Percentiles rank a stretch among this genome's conserved stretches.
phyloP scores from a whole-genome alignment of 2,797 vertebrate species.

The Gymnodraco acuticeps region DNA sequence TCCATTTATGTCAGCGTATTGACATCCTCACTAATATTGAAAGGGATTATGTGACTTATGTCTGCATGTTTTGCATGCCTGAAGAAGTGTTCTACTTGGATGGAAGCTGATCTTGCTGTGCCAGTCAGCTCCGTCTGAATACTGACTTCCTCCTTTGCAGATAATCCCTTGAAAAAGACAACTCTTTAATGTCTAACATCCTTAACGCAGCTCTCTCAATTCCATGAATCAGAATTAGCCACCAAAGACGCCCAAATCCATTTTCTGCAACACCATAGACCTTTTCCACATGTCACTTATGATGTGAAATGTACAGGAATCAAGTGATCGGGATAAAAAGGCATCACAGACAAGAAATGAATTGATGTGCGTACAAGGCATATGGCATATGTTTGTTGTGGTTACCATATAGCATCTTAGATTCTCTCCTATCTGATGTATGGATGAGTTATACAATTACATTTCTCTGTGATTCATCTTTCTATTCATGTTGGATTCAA shows the following conservation, averaged over 20 bases:
- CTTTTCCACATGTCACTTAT: constrained; percentile 39
- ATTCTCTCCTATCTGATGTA: constrained; percentile 9
- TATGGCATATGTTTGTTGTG: constrained; percentile 14
- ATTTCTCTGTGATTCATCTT: constrained; percentile 35
- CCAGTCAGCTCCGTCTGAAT: constrained; percentile 78
- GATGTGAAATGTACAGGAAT: constrained; percentile 50
- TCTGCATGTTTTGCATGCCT: constrained; percentile 79
- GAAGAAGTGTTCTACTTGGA: constrained; percentile 84
- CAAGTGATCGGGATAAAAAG: constrained; percentile 42
- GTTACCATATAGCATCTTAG: constrained; percentile 35
- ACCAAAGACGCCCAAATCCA: constrained; percentile 53
- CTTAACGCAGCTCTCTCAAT: constrained; percentile 70
- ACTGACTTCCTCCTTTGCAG: constrained; percentile 75
- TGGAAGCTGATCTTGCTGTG: constrained; percentile 70
- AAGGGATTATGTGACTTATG: constrained; percentile 83
- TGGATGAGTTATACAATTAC: constrained; percentile 18
- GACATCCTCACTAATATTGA: constrained; percentile 77
- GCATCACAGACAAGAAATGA: constrained; percentile 36
- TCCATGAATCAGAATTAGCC: constrained; percentile 72
- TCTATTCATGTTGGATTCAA: constrained; percentile 29
- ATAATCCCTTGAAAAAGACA: constrained; percentile 80
- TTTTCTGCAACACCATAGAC: constrained; percentile 54
- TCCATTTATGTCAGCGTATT: constrained; percentile 71
- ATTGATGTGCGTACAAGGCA: constrained; percentile 4
- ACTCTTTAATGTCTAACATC: constrained; percentile 80